Percentiles rank a stretch among this genome's conserved stretches.
Conservation (phyloP, 2,888 invertebrate genomes). For the Blastobasis lacticolella region DNA sequence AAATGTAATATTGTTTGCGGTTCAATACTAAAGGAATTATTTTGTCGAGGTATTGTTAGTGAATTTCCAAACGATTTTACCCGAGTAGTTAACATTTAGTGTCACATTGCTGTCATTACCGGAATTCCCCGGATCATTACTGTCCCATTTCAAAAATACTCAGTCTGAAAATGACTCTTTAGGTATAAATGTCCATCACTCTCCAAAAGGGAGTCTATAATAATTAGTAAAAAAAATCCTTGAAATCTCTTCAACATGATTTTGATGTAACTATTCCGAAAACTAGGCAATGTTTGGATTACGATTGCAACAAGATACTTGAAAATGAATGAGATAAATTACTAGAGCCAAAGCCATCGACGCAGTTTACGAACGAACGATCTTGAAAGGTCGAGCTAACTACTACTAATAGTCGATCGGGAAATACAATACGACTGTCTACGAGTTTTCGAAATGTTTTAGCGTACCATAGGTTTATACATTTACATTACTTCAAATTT, state of each 20-base stretch:
- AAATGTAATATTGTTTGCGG: too few species aligned
- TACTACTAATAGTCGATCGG: constrained; percentile 22
- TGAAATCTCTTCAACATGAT: too few species aligned
- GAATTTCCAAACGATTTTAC: too few species aligned
- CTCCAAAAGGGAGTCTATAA: too few species aligned
- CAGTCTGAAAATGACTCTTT: background rate
- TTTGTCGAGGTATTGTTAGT: too few species aligned
- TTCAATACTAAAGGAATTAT: too few species aligned
- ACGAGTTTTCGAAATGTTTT: constrained; percentile 50
- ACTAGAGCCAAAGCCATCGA: constrained; percentile 9
- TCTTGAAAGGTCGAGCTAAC: constrained; percentile 2
- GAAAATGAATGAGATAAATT: too few species aligned
- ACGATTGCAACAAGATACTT: too few species aligned
- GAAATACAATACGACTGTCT: constrained; percentile 28
- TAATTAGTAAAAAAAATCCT: too few species aligned
- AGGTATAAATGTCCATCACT: too few species aligned
- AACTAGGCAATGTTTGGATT: too few species aligned
- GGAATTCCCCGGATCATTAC: background rate
- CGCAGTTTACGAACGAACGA: background rate
- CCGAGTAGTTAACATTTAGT: background rate
- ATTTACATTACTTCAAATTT: constrained; percentile 40
- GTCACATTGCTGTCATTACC: background rate
- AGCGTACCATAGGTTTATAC: constrained; percentile 53
- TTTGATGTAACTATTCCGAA: too few species aligned
- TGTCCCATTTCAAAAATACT: background rate